These are phyloP conservation scores for Cephalopachus bancanus DNA, from an alignment of 2,797 vertebrate genomes.

Conservation along the genomic window DNA sequence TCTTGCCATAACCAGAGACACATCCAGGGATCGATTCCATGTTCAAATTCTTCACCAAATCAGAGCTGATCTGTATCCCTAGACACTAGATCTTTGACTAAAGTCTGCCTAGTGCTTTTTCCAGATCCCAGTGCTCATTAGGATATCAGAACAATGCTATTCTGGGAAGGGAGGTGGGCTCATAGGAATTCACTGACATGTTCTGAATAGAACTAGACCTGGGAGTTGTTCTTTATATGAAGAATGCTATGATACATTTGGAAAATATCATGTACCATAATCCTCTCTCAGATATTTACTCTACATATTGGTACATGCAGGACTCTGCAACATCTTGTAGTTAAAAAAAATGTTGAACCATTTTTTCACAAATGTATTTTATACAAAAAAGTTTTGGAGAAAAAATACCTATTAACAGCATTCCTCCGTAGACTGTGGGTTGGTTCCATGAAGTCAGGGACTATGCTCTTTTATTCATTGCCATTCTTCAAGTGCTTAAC, in stretches of 20 bases:
- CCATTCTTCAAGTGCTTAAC: background rate
- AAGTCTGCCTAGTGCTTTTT: too few relatives aligned
- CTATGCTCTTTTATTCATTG: background rate
- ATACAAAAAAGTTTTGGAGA: background rate
- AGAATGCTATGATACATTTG: background rate
- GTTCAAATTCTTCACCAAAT: background rate
- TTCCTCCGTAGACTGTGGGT: background rate
- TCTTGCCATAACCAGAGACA: background rate
- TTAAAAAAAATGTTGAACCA: background rate
- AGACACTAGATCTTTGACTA: background rate
- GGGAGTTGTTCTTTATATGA: background rate
- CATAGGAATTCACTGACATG: background rate
- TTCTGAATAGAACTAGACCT: background rate
- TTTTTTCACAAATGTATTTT: background rate
- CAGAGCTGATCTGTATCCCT: too few relatives aligned
- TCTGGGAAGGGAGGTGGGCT: too few relatives aligned
- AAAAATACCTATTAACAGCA: background rate
- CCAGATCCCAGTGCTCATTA: background rate
- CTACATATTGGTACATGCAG: fast-evolving
- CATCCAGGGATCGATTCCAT: background rate
- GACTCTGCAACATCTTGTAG: background rate
- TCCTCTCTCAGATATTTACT: background rate
- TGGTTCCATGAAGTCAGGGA: background rate
- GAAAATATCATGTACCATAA: background rate
- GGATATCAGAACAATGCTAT: background rate